Percentiles rank a stretch among this genome's conserved stretches.
Conservation (phyloP, 2,113 vertebrate species). For the Crotalus horridus region DNA sequence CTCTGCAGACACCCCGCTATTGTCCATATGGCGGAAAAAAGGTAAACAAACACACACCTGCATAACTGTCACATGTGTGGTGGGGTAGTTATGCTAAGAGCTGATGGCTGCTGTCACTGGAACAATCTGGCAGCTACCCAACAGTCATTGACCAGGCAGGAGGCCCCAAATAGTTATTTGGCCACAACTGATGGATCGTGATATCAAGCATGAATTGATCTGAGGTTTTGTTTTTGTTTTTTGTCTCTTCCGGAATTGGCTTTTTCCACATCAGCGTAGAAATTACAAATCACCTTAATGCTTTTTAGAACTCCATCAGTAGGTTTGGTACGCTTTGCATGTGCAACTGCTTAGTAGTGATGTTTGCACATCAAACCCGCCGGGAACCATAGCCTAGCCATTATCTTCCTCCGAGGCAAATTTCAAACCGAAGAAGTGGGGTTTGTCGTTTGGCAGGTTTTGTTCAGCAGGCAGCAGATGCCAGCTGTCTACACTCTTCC, state of each 20-base stretch:
- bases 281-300: not conserved
- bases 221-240: not conserved
- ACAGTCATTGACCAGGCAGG: not conserved
- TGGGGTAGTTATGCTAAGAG: not conserved
- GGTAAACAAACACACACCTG: not conserved
- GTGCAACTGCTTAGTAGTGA: no score
- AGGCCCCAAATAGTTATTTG: no score
- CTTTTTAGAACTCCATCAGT: not conserved
- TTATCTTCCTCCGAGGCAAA: not conserved
- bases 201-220: not conserved
- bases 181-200: no score
- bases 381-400: not conserved
- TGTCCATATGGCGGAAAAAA: fast-evolving
- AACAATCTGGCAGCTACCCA: not conserved
- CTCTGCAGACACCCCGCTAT: not conserved
- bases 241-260: not conserved
- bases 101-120: not conserved
- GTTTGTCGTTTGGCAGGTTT: not conserved
- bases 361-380: fast-evolving
- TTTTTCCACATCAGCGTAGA: not conserved
- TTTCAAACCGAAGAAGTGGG: not conserved
- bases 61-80: not conserved
- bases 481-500: fast-evolving
- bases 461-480: not conserved
- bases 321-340: not conserved